A percentile compares a stretch with the other conserved stretches of the same genome.
Evolutionary conservation across 1,140 invertebrate species (phyloP).

Genomic region (Trachymyrmex cornetzi): DNA sequence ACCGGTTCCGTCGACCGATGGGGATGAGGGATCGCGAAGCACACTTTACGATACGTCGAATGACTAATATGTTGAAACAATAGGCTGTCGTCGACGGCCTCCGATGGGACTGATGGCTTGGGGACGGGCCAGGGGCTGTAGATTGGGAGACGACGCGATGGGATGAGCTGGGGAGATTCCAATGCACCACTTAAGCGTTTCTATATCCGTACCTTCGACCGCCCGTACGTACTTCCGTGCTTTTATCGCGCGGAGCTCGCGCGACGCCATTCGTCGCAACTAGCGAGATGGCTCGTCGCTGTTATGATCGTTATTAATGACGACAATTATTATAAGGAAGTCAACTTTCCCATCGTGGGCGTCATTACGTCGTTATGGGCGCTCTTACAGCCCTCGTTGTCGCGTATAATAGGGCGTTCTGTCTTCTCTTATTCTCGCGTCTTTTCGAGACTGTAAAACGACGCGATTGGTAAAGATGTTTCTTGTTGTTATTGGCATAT

Average conservation of each 20-base stretch:
- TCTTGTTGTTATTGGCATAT: neutral
- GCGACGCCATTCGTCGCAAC: conserved; percentile 32
- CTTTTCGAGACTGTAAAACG: conserved; percentile 28
- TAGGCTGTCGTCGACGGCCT: conserved; percentile 85
- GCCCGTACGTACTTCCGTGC: conserved; percentile 80
- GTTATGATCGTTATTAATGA: conserved; percentile 78
- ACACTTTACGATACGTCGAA: conserved; percentile 86
- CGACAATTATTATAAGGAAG: conserved; percentile 79
- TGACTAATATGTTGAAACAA: conserved; percentile 87
- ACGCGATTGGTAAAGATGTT: conserved; percentile 22
- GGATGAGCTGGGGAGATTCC: conserved; percentile 83
- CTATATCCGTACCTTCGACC: conserved; percentile 84
- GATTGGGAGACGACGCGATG: conserved; percentile 65
- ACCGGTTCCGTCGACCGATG: conserved; percentile 70
- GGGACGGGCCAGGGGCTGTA: conserved; percentile 69
- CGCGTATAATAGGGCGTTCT: conserved; percentile 73
- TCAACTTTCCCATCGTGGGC: conserved; percentile 76
- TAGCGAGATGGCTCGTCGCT: conserved; percentile 72
- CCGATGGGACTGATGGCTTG: conserved; percentile 82
- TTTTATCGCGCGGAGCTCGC: conserved; percentile 84
- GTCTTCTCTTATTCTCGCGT: conserved; percentile 44
- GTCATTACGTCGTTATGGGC: conserved; percentile 74
- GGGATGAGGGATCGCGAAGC: conserved; percentile 76
- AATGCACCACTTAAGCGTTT: conserved; percentile 87
- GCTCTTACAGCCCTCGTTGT: conserved; percentile 70